phyloP scores from a whole-genome alignment of 2,113 vertebrate genomes.

The Pavo muticus region DNA sequence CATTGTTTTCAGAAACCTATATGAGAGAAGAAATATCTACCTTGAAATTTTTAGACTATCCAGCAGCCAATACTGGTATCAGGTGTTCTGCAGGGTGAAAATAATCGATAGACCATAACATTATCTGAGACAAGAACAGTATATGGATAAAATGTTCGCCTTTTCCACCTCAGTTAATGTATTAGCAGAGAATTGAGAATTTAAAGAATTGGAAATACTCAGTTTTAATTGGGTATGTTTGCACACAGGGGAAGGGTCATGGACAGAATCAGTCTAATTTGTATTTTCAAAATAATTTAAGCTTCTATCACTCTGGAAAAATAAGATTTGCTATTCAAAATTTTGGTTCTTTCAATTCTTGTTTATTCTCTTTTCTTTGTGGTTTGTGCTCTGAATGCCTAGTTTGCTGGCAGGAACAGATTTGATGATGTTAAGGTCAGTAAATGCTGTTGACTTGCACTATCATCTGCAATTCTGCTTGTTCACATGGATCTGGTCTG shows the following conservation, averaged over 20 bases:
- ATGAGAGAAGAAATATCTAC: neutral
- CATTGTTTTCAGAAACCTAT: slow-evolving; percentile 23
- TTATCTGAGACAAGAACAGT: neutral
- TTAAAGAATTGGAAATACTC: neutral
- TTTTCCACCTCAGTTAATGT: neutral
- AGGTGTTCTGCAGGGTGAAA: neutral
- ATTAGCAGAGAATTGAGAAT: neutral
- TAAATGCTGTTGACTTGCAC: neutral
- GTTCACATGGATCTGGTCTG: neutral
- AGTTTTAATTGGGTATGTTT: neutral
- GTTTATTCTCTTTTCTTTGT: neutral
- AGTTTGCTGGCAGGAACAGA: accelerated
- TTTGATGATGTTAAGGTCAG: accelerated
- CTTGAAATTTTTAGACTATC: slow-evolving; percentile 26
- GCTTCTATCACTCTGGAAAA: neutral
- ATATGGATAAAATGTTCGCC: neutral
- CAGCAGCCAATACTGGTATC: slow-evolving; percentile 15
- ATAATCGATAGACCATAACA: slow-evolving; percentile 1
- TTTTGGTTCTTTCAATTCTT: neutral
- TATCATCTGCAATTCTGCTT: neutral
- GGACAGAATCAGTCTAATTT: neutral
- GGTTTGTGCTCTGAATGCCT: neutral
- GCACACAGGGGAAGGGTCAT: neutral
- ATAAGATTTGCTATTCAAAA: neutral
- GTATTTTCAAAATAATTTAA: neutral